A percentile compares a stretch with the other conserved stretches of the same genome.
phyloP scores from a whole-genome alignment of 2,797 vertebrate genomes.

The Rhinogobio ventralis region DNA sequence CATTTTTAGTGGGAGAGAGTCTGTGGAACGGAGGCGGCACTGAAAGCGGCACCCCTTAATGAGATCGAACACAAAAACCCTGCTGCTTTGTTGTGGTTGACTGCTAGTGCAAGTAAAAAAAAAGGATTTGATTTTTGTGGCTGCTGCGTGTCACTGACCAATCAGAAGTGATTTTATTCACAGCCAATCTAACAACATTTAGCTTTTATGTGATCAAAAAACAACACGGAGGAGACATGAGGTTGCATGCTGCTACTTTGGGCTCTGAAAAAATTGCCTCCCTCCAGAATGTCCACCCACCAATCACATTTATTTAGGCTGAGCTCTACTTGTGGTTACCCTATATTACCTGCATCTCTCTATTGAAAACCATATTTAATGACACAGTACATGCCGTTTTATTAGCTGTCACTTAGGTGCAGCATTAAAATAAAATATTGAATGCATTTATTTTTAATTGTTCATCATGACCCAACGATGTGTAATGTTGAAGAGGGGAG shows the following conservation, averaged over 20 bases:
- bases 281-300: not conserved
- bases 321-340: not conserved
- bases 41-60: conserved; percentile 9
- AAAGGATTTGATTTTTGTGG: conserved; percentile 14
- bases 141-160: not conserved
- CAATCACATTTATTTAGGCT: conserved; percentile 11
- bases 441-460: not conserved
- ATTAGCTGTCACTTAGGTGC: not conserved
- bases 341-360: not conserved
- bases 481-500: not conserved
- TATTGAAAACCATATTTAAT: not conserved
- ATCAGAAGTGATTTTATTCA: conserved; percentile 6
- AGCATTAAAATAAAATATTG: not conserved
- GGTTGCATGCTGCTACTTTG: conserved; percentile 22
- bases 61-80: conserved; percentile 2
- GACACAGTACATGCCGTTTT: not conserved
- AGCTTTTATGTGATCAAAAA: not conserved
- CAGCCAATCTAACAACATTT: conserved; percentile 24
- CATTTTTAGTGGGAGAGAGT: conserved; percentile 6
- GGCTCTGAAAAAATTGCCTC: conserved; percentile 3
- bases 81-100: conserved; percentile 12
- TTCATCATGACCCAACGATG: not conserved
- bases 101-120: conserved; percentile 10
- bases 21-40: not conserved
- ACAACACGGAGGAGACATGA: not conserved